Base-by-base conservation (phyloP, 2,888 invertebrate species). In the Elegia similella region DNA sequence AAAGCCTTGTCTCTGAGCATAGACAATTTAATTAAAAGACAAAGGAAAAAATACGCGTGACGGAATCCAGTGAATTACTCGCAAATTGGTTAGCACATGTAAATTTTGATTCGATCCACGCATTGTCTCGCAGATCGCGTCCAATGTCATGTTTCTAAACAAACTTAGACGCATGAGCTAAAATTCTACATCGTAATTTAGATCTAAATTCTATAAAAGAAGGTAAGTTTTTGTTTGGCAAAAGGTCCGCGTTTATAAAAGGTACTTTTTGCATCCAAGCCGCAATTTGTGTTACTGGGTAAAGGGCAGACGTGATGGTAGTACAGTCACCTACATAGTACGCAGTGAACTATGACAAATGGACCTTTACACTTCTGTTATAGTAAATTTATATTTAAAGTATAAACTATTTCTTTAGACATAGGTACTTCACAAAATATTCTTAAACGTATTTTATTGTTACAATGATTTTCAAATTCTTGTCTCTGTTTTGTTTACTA, bases 211-310 rank as follows among this genome's bases (percentile, higher is more conserved):
- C 17, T 15, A 55, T 6, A 7, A n/a, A 1, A 54, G 52, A 73
- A 65, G 65, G 73, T 64, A 60, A 59, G 54, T 60, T 72, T 74
- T 82, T 43, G 62, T 59, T 60, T 72, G 67, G 54, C 59, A 52
- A 52, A 15, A 42, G 2, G 17, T 23, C 47, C 56, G 58, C 57
- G 64, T 67, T 74, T 68, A 72, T 69, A 71, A 67, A 74, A 74
- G 68, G 72, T 72, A 73, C 62, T 76, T 76, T 82, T 78, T 76
- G 77, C 76, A 70, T 72, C 72, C 73, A 69, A 71, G 71, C 66
- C 67, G 62, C 65, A 79, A 87, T 87, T 80, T 77, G 78, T 88
- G 88, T 88, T 78, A 87, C 80, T 88, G 67, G 89, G 89, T 88
- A 88, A 88, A 88, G 87, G 89, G 88, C 88, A 82, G 78, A 79